Base-by-base conservation (phyloP, 2,113 vertebrate genomes). In the Heterotis niloticus region DNA sequence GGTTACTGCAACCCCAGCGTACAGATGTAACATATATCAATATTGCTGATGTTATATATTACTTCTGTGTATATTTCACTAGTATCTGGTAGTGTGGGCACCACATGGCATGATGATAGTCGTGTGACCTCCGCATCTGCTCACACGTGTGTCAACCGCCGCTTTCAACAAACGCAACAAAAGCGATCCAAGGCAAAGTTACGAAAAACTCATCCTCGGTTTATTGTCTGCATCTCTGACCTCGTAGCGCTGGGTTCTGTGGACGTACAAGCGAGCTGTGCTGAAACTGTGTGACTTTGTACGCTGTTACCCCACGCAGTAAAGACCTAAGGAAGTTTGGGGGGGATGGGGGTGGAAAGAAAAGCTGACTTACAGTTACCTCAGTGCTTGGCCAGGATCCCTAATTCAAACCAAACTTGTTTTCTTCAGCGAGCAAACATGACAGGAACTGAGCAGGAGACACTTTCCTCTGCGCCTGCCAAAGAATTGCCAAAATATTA, bases 321-420 rank as follows among this genome's bases (percentile, higher is more conserved):
- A 11, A 67, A 75, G 71, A 54, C 76, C 87, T 83, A 57, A 82
- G n/a, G 54, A 24, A 28, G 29, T 64, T n/a, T n/a, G n/a, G 71
- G 80, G 60, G 83, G 79, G 80, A 82, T 57, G 75, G 77, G 76
- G 66, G 83, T 67, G 83, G 78, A 76, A 82, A 84, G 80, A 81
- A 77, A 81, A 77, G 81, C 75, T 67, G 83, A 84, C 86, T 85
- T 84, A 86, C 88, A 88, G 88, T 92, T 90, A 92, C 88, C 88
- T 92, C 91, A 91, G 79, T 82, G 87, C 86, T 89, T 92, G 92
- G 91, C 91, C 87, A 7, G 85, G 81, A 83, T 85, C 84, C 89
- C 85, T 95, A 94, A 96, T 95, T 92, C 91, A 94, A 96, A 94
- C 93, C 94, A 96, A 93, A 93, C 89, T 85, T 89, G 86, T 89